Base-by-base conservation (phyloP, 2,113 vertebrate species). In the Ariopsis seemanni region DNA sequence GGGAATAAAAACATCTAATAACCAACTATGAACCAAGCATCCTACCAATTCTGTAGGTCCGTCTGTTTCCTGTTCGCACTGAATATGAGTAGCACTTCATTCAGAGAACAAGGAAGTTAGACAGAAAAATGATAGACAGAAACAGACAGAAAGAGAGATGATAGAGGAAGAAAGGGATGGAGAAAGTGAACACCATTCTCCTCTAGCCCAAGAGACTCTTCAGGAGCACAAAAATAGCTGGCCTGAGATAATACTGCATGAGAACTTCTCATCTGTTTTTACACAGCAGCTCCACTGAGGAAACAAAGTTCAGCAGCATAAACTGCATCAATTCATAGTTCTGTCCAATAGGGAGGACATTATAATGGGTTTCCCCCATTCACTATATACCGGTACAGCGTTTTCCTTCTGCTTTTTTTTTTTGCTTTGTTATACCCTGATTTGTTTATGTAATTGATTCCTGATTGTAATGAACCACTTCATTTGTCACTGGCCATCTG, bases 241-340 rank as follows among this genome's bases (percentile, higher is more conserved):
- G 83, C 85, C 86, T 91, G 84, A 90, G 80, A 85, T 89, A 91
- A 89, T 85, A 85, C 89, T 89, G 83, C 89, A 89, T 30, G 87
- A 90, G 82, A 88, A 86, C 90, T 90, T 91, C 85, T 92, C 88
- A 89, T 92, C 89, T 90, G 90, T 89, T 85, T 82, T 90, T 86
- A 84, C 81, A 60, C 72, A 83, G 89, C 85, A 84, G 53, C 83
- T 48, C 63, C 60, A 57, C 67, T 77, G 89, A 89, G 72, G 83
- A 69, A 83, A 88, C 82, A 84, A 89, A 80, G 81, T 74, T 85
- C 82, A 85, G 89, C 87, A 86, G 81, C 82, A 72, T 77, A 83
- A 85, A 84, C 82, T 52, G 22, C 85, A 89, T 89, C 89, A 75
- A 79, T 82, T 89, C 80, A 82, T 82, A 79, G 20, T 48, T 77